phyloP scores from a whole-genome alignment of 2,888 invertebrate species.

The Drosophila phalerata region DNA sequence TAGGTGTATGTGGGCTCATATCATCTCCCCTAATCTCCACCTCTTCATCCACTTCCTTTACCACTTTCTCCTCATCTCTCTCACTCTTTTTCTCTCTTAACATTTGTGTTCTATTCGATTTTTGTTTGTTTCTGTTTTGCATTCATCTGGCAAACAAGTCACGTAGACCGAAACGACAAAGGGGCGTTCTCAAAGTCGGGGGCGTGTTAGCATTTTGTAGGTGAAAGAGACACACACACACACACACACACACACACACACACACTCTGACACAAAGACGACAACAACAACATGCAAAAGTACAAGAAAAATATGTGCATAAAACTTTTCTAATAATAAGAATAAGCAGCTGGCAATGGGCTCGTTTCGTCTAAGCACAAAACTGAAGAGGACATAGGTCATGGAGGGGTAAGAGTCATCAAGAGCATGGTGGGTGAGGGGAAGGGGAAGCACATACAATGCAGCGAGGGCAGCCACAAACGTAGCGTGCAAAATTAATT shows the following conservation, averaged over 20 bases:
- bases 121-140: slow-evolving; percentile 65
- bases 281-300: slow-evolving; percentile 41
- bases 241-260: slow-evolving; percentile 14
- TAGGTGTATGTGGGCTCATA: slow-evolving; percentile 18
- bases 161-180: slow-evolving; percentile 47
- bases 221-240: slow-evolving; percentile 33
- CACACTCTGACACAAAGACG: slow-evolving; percentile 33
- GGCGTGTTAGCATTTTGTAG: slow-evolving; percentile 48
- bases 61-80: not conserved
- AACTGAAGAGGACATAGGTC: slow-evolving; percentile 10
- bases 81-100: slow-evolving; percentile 7
- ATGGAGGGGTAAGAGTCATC: not conserved
- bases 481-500: slow-evolving; percentile 79
- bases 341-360: slow-evolving; percentile 67
- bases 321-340: slow-evolving; percentile 82
- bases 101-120: slow-evolving; percentile 40
- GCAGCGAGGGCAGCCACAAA: slow-evolving; percentile 42
- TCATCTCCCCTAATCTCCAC: too few relatives aligned
- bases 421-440: not conserved
- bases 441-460: slow-evolving; percentile 16
- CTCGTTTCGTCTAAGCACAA: slow-evolving; percentile 39
- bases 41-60: not conserved
- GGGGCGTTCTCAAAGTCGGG: slow-evolving; percentile 24
- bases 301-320: slow-evolving; percentile 77
- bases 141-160: slow-evolving; percentile 71